Evolutionary conservation across 2,113 vertebrate species (phyloP).

Genomic region (Tyto alba): DNA sequence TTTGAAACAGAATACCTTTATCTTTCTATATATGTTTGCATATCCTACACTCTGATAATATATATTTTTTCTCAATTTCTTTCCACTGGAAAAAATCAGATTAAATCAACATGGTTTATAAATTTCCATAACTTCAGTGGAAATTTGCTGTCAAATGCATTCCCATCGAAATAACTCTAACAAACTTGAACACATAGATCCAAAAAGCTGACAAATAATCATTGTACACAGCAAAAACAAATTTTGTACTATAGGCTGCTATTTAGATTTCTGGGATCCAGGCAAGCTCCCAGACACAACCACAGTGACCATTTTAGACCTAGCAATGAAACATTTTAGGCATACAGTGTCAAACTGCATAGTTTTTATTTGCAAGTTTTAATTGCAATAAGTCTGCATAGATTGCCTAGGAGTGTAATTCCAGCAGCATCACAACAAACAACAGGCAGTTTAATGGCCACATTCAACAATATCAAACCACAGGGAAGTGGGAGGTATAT

Average conservation of each 20-base stretch:
- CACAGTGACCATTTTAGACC: neutral
- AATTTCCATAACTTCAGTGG: neutral
- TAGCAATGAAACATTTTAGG: neutral
- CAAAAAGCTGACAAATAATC: neutral
- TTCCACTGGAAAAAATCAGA: neutral
- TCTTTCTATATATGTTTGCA: neutral
- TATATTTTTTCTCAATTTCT: rapidly evolving
- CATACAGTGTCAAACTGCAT: neutral
- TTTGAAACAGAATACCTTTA: neutral
- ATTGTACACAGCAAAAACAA: neutral
- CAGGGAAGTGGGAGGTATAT: rapidly evolving
- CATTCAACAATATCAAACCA: neutral
- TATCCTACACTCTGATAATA: neutral
- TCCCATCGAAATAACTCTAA: neutral
- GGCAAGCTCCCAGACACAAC: neutral
- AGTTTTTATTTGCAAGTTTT: neutral
- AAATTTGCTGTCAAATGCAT: neutral
- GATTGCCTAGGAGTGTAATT: neutral
- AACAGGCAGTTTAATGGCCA: neutral
- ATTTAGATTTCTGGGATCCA: neutral
- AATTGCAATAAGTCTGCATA: neutral
- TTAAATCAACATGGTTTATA: neutral
- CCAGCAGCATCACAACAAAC: neutral
- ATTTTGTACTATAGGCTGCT: neutral
- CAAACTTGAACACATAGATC: neutral